A percentile compares a stretch with the other conserved stretches of the same genome.
Evolutionary conservation across 2,113 vertebrate genomes (phyloP).

Genomic region (human): DNA sequence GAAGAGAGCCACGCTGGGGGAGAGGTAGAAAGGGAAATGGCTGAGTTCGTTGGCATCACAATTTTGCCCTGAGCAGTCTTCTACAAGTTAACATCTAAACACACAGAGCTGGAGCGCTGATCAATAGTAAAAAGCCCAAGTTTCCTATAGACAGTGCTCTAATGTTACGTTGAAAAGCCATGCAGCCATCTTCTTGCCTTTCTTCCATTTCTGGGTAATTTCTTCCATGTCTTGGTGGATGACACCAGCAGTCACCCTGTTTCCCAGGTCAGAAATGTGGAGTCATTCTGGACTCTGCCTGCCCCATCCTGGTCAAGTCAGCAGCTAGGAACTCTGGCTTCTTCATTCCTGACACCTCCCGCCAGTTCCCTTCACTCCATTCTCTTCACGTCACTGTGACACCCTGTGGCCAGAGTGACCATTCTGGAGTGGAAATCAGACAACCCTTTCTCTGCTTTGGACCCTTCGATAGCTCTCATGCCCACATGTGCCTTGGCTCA

Average conservation of each 20-base stretch:
- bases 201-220: not conserved
- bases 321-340: not conserved
- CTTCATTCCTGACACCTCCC: not conserved
- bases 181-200: not conserved
- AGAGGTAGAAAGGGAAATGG: no score
- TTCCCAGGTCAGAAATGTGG: not conserved
- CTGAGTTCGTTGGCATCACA: not conserved
- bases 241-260: not conserved
- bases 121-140: not conserved
- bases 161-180: not conserved
- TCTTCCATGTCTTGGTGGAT: not conserved
- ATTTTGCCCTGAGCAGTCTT: not conserved
- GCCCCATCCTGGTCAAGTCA: not conserved
- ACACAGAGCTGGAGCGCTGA: not conserved
- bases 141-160: not conserved
- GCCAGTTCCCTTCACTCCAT: not conserved
- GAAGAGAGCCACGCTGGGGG: not conserved
- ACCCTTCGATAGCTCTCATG: fast-evolving
- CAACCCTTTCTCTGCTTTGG: not conserved
- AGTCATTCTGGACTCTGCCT: not conserved
- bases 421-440: not conserved
- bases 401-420: not conserved
- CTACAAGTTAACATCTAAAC: not conserved
- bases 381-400: not conserved
- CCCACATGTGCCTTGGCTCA: not conserved